These are phyloP conservation scores for Rhaphigaster nebulosa DNA, from an alignment of 2,888 invertebrate genomes.

Conservation along the genomic window DNA sequence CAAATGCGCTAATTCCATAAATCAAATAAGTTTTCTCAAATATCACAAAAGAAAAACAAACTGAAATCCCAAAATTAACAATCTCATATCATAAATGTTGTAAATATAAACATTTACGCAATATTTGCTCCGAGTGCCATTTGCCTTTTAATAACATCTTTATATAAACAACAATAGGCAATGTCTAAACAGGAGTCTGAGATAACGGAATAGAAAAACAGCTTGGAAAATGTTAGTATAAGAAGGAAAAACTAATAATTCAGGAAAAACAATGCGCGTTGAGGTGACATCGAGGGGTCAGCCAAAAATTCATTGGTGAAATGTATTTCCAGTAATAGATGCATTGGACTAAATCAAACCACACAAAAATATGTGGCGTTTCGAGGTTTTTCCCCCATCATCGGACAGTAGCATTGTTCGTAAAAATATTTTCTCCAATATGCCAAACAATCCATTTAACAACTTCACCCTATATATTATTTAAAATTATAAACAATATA, in stretches of 20 bases:
- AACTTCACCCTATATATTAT: no score
- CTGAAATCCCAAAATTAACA: slow-evolving; percentile 7
- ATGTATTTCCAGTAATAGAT: no score
- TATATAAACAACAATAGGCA: not conserved
- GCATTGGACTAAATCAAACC: no score
- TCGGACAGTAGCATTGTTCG: no score
- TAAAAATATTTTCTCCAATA: no score
- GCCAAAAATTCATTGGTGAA: no score
- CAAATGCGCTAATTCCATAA: slow-evolving; percentile 4
- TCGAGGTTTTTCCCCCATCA: no score
- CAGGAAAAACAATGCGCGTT: not conserved
- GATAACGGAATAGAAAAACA: not conserved
- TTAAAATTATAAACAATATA: no score
- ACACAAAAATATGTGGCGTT: no score
- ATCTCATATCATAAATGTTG: not conserved
- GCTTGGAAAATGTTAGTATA: not conserved
- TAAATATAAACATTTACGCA: not conserved
- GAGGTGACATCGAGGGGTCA: no score
- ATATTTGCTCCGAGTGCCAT: not conserved
- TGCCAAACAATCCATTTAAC: no score
- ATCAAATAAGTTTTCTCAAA: slow-evolving; percentile 11
- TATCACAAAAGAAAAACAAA: slow-evolving; percentile 20
- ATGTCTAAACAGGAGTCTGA: not conserved
- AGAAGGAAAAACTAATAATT: not conserved
- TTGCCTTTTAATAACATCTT: slow-evolving; percentile 4